A percentile compares a stretch with the other conserved stretches of the same genome.
Conservation (phyloP, 1,140 invertebrate species). For the Leptinotarsa defecta region DNA sequence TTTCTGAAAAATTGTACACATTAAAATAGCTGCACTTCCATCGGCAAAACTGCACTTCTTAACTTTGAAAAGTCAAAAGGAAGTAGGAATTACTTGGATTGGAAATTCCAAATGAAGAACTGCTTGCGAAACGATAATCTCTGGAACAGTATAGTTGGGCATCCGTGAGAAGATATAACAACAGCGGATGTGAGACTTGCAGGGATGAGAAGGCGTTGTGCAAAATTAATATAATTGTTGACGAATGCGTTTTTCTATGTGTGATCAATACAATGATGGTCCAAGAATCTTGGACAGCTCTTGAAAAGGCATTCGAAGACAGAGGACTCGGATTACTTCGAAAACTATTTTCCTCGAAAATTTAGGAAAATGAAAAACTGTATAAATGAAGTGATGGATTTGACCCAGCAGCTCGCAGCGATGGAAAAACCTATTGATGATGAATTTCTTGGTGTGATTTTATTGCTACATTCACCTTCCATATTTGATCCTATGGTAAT, state of each 20-base stretch:
- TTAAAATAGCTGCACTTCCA: background rate
- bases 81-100: slow-evolving; percentile 27
- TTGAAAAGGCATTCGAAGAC: slow-evolving; percentile 35
- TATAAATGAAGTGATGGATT: slow-evolving; percentile 26
- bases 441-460: slow-evolving; percentile 43
- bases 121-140: slow-evolving; percentile 26
- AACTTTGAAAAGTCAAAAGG: slow-evolving; percentile 27
- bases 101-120: slow-evolving; percentile 30
- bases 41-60: background rate
- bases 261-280: slow-evolving; percentile 12
- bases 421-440: slow-evolving; percentile 45
- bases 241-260: slow-evolving; percentile 26
- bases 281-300: slow-evolving; percentile 13
- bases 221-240: slow-evolving; percentile 11
- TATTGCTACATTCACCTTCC: slow-evolving; percentile 36
- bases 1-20: background rate
- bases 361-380: slow-evolving; percentile 3
- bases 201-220: slow-evolving; percentile 14
- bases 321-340: slow-evolving; percentile 21
- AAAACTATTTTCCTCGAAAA: slow-evolving; percentile 19
- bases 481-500: slow-evolving; percentile 47
- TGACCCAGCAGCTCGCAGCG: slow-evolving; percentile 29
- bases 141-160: slow-evolving; percentile 26
- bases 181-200: background rate
- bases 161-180: background rate